Conservation (phyloP, 1,140 invertebrate genomes). For the Cepaea nemoralis region DNA sequence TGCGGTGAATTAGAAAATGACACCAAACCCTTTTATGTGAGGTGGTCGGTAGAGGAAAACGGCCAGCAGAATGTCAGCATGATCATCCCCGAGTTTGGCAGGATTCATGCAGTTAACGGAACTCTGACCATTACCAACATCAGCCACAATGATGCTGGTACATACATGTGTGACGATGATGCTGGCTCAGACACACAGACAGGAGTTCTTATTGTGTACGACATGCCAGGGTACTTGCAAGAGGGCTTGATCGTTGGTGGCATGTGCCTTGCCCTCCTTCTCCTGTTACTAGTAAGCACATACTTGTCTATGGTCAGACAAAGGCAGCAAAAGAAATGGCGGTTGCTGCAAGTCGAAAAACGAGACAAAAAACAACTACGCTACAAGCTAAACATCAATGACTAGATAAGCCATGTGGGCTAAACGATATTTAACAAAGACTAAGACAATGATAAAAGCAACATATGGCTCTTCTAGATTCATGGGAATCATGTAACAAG, state of each 20-base stretch:
- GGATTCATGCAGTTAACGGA: background rate
- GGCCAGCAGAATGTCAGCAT: background rate
- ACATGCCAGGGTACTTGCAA: slow-evolving; percentile 3
- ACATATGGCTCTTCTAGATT: no score
- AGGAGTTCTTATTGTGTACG: slow-evolving; percentile 10
- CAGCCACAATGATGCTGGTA: background rate
- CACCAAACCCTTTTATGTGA: background rate
- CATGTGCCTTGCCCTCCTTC: background rate
- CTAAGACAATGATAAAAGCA: no score
- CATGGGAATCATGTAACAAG: no score
- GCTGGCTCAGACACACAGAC: background rate
- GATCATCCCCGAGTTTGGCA: background rate
- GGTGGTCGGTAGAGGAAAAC: background rate
- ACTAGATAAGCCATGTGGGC: no score
- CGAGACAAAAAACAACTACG: background rate
- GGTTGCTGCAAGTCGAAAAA: background rate
- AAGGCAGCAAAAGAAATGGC: background rate
- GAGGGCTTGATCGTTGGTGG: background rate
- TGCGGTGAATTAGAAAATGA: background rate
- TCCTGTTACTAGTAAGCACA: background rate
- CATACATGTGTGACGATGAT: background rate
- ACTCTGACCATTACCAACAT: background rate
- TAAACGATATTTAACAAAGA: no score
- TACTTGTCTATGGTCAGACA: background rate
- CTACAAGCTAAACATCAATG: background rate